Conservation (phyloP, 2,113 vertebrate genomes). For the Triplophysa siluroides region DNA sequence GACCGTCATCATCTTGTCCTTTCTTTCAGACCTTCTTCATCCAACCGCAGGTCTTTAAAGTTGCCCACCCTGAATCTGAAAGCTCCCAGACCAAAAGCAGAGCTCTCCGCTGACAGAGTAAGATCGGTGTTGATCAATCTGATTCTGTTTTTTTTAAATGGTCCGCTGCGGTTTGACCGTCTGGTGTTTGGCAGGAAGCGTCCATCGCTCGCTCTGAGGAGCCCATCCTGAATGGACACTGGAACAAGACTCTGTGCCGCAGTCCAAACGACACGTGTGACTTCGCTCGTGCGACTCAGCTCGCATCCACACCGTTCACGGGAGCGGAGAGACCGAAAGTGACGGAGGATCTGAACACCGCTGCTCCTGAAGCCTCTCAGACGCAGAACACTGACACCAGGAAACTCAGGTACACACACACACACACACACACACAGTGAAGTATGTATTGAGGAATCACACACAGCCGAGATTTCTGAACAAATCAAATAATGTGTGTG, state of each 20-base stretch:
- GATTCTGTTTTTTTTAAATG: not conserved
- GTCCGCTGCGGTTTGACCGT: not conserved
- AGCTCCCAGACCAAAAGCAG: constrained; percentile 17
- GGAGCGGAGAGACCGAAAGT: not conserved
- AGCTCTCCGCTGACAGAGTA: constrained; percentile 33
- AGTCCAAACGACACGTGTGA: constrained; percentile 83
- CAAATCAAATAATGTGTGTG: too few relatives aligned
- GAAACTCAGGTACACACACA: constrained; percentile 44
- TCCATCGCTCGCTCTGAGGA: constrained; percentile 78
- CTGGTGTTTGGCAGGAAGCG: constrained; percentile 66
- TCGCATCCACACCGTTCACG: constrained; percentile 83
- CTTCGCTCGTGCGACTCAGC: constrained; percentile 76
- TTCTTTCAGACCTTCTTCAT: constrained; percentile 10
- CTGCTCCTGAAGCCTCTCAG: not conserved
- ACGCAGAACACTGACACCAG: constrained; percentile 17
- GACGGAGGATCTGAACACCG: constrained; percentile 18
- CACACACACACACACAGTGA: too few relatives aligned
- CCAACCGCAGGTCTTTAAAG: constrained; percentile 36
- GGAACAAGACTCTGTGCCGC: constrained; percentile 75
- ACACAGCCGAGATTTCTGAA: too few relatives aligned
- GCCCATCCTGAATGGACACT: constrained; percentile 74
- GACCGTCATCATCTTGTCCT: not conserved
- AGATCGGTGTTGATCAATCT: not conserved
- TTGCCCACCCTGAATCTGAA: constrained; percentile 41
- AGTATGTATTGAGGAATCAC: too few relatives aligned